Evolutionary conservation across 2,888 invertebrate species (phyloP).

Genomic region (Thelaira solivaga): DNA sequence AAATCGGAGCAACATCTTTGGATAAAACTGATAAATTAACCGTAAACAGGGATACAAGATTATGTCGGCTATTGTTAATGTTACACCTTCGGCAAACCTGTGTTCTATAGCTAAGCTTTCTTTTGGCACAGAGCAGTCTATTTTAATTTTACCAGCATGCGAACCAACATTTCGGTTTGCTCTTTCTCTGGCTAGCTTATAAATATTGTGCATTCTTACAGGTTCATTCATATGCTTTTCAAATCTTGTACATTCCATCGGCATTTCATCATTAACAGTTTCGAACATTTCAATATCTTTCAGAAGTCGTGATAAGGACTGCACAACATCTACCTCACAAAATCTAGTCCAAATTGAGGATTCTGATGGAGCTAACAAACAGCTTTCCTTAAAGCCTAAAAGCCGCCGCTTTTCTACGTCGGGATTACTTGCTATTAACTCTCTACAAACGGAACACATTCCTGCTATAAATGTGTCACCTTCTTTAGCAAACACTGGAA

Average conservation of each 20-base stretch:
- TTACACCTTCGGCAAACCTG: slow-evolving; percentile 89
- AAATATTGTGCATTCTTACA: slow-evolving; percentile 89
- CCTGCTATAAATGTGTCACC: slow-evolving; percentile 84
- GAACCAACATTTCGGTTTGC: slow-evolving; percentile 74
- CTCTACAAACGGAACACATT: slow-evolving; percentile 84
- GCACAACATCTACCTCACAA: slow-evolving; percentile 90
- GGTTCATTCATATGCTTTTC: slow-evolving; percentile 91
- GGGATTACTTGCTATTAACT: slow-evolving; percentile 78
- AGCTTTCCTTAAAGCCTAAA: slow-evolving; percentile 88
- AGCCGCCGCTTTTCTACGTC: slow-evolving; percentile 75
- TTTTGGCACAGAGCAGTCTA: slow-evolving; percentile 76
- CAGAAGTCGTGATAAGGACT: slow-evolving; percentile 74
- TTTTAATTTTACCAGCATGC: slow-evolving; percentile 75
- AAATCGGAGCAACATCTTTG: slow-evolving; percentile 74
- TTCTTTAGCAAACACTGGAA: slow-evolving; percentile 82
- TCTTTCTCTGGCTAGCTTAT: slow-evolving; percentile 83
- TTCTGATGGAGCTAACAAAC: slow-evolving; percentile 89
- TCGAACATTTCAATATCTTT: slow-evolving; percentile 76
- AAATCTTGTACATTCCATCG: slow-evolving; percentile 85
- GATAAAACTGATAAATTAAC: slow-evolving; percentile 79
- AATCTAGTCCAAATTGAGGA: slow-evolving; percentile 93
- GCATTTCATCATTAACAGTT: slow-evolving; percentile 78
- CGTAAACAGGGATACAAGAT: slow-evolving; percentile 86
- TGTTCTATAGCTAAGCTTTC: slow-evolving; percentile 79
- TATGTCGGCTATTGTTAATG: slow-evolving; percentile 89